phyloP scores from a whole-genome alignment of 1,140 invertebrate species.

The Paraescarpia echinospica region DNA sequence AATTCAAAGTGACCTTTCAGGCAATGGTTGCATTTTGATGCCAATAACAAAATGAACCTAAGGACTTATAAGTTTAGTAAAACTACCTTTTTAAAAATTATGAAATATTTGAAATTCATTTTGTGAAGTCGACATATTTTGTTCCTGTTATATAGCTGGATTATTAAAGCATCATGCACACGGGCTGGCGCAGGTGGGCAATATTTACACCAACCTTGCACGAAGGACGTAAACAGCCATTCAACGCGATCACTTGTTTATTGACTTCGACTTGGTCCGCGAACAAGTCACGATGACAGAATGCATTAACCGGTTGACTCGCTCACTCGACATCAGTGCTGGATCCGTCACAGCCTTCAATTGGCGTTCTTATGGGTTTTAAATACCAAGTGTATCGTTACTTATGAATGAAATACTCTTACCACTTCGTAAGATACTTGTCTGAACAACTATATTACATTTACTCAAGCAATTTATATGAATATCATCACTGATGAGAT shows the following conservation, averaged over 20 bases:
- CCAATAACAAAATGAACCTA: neutral
- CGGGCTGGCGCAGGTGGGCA: no score
- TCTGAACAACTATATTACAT: neutral
- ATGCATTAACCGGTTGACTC: neutral
- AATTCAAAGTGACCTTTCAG: neutral
- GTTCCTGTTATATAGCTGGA: neutral
- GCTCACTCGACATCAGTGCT: neutral
- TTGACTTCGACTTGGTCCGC: neutral
- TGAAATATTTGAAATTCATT: neutral
- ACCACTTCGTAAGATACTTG: neutral
- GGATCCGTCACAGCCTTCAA: neutral
- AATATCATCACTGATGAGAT: neutral
- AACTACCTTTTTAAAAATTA: neutral
- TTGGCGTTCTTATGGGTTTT: neutral
- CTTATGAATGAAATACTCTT: neutral
- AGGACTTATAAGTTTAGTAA: neutral
- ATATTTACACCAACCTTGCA: neutral
- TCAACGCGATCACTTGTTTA: neutral
- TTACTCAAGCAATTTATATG: neutral
- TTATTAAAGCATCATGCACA: neutral
- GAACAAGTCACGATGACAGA: neutral
- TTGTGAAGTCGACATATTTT: neutral
- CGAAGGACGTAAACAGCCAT: neutral
- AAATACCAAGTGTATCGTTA: neutral
- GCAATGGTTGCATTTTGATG: neutral